Conservation (phyloP, 2,113 vertebrate genomes). For the Pterocles orientalis region DNA sequence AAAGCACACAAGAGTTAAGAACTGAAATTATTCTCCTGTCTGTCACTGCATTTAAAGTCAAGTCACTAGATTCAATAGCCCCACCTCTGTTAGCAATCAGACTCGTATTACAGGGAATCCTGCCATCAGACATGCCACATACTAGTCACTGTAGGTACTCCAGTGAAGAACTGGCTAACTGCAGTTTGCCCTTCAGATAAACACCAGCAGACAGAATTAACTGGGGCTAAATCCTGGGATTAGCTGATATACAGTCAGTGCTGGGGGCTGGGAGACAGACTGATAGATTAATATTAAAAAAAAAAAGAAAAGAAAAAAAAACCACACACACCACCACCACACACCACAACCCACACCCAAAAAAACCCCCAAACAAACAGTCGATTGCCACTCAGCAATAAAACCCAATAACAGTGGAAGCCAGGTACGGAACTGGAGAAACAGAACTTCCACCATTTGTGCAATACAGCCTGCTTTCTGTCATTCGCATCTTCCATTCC, state of each 20-base stretch:
- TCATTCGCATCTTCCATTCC: not conserved
- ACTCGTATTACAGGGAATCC: not conserved
- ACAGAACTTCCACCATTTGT: not conserved
- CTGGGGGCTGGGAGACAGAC: rapidly evolving
- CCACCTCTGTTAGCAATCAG: not conserved
- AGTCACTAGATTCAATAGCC: not conserved
- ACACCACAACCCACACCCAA: too few relatives aligned
- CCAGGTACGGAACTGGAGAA: not conserved
- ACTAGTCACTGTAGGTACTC: not conserved
- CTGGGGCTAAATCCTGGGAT: slow-evolving; percentile 20
- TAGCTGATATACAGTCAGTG: not conserved
- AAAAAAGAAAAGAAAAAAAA: too few relatives aligned
- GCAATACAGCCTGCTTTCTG: not conserved
- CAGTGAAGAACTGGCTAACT: not conserved
- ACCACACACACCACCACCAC: too few relatives aligned
- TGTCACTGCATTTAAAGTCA: not conserved
- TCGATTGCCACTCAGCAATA: not conserved
- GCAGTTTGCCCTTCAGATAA: slow-evolving; percentile 17
- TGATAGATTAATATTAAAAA: not conserved
- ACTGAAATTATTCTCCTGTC: not conserved
- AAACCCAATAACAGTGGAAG: not conserved
- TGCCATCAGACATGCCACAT: not conserved
- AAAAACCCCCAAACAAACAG: not conserved
- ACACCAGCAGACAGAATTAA: slow-evolving; percentile 34
- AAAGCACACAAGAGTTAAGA: not conserved